A percentile compares a stretch with the other conserved stretches of the same genome.
These are phyloP conservation scores for Apamea crenata DNA, from an alignment of 2,888 invertebrate species.

Conservation along the genomic window DNA sequence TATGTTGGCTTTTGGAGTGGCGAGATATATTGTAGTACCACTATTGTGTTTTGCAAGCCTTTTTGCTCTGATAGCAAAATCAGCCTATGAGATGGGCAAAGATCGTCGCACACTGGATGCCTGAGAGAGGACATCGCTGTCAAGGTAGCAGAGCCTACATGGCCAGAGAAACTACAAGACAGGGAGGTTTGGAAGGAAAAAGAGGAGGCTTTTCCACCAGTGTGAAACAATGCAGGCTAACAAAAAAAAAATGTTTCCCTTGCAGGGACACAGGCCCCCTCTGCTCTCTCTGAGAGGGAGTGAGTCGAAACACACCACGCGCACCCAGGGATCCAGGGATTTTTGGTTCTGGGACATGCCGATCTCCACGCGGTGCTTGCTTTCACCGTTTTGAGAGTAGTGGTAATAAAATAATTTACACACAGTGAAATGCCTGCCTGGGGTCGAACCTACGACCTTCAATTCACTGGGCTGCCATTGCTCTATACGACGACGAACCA, in stretches of 20 bases:
- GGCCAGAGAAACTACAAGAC: too few relatives aligned
- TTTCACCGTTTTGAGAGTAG: background rate
- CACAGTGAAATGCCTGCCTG: background rate
- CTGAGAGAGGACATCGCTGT: too few relatives aligned
- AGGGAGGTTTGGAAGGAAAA: too few relatives aligned
- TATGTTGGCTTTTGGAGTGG: conserved; percentile 3
- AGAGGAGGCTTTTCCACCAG: too few relatives aligned
- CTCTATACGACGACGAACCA: too few relatives aligned
- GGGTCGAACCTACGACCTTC: background rate
- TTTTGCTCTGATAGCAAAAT: background rate
- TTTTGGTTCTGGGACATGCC: background rate
- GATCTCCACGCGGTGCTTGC: background rate
- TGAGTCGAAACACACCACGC: background rate
- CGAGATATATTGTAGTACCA: conserved; percentile 25
- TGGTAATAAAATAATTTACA: background rate
- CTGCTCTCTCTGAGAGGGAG: background rate
- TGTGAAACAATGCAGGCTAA: too few relatives aligned
- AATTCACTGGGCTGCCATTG: too few relatives aligned
- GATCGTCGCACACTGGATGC: too few relatives aligned
- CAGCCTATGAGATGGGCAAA: too few relatives aligned
- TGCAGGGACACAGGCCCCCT: background rate
- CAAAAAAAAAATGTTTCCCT: too few relatives aligned
- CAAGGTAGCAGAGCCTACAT: too few relatives aligned
- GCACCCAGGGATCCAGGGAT: background rate
- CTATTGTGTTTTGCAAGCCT: conserved; percentile 18